Evolutionary conservation across 2,888 invertebrate genomes (phyloP).

Genomic region (Rhagonycha lutea): DNA sequence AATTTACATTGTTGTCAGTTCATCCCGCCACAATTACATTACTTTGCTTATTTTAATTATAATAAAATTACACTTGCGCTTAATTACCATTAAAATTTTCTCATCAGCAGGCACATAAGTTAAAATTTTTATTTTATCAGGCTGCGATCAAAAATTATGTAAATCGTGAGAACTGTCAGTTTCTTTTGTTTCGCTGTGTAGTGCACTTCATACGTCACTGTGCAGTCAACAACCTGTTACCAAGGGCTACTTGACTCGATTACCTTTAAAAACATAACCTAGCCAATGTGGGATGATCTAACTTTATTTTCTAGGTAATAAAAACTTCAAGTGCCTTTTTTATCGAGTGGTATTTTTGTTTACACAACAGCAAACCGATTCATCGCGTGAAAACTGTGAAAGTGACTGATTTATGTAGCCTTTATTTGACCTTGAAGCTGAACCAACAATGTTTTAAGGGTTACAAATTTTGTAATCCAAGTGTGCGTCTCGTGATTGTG

Average conservation of each 20-base stretch:
- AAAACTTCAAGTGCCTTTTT: not conserved
- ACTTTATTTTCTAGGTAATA: not conserved
- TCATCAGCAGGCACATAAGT: not conserved
- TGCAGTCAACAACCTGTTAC: not conserved
- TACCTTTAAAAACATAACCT: not conserved
- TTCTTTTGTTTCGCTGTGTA: not conserved
- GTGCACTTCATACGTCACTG: not conserved
- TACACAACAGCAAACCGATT: not conserved
- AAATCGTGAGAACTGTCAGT: not conserved
- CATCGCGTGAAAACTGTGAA: not conserved
- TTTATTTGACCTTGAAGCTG: not conserved
- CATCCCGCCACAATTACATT: no score
- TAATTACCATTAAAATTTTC: not conserved
- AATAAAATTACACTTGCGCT: no score
- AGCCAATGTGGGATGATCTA: not conserved
- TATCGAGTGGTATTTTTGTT: not conserved
- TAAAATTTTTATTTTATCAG: not conserved
- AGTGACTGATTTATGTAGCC: not conserved
- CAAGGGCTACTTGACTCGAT: not conserved
- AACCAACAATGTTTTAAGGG: not conserved
- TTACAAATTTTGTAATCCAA: not conserved
- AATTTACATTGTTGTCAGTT: no score
- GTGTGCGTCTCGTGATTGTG: not conserved
- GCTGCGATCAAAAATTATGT: not conserved
- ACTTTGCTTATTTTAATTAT: no score